Evolutionary conservation across 2,797 vertebrate genomes (phyloP).

Genomic region (Cyprinodon diabolis): DNA sequence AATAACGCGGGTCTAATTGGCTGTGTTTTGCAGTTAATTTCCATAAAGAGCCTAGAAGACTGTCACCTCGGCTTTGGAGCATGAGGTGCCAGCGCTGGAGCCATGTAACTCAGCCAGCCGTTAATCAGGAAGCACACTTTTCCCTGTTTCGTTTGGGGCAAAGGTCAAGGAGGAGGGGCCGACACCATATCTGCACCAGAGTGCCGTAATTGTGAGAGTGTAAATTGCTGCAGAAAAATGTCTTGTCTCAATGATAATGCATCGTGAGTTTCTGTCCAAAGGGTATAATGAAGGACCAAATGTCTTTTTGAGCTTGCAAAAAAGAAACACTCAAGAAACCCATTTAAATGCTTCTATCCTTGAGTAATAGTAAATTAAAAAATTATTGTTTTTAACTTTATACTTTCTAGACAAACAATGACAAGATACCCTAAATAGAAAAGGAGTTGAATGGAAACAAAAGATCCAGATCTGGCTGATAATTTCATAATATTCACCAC

Average conservation of each 20-base stretch:
- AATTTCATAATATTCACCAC: not conserved
- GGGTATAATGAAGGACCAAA: slow-evolving; percentile 61
- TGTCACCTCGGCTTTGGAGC: slow-evolving; percentile 78
- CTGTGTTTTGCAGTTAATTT: slow-evolving; percentile 84
- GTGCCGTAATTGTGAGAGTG: slow-evolving; percentile 78
- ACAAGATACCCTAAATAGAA: not conserved
- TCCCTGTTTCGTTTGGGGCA: slow-evolving; percentile 71
- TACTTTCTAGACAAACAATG: not conserved
- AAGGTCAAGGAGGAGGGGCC: slow-evolving; percentile 81
- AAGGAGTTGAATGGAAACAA: not conserved
- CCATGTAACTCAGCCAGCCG: slow-evolving; percentile 63
- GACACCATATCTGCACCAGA: slow-evolving; percentile 78
- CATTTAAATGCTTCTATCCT: slow-evolving; percentile 18
- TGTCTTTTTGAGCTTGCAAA: slow-evolving; percentile 58
- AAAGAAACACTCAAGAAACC: slow-evolving; percentile 54
- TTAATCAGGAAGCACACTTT: slow-evolving; percentile 84
- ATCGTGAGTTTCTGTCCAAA: slow-evolving; percentile 42
- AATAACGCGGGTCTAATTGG: slow-evolving; percentile 86
- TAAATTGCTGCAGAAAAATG: slow-evolving; percentile 80
- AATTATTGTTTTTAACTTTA: not conserved
- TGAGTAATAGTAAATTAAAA: slow-evolving; percentile 10
- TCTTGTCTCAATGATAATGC: slow-evolving; percentile 60
- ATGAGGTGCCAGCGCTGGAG: slow-evolving; percentile 69
- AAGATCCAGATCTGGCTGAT: not conserved
- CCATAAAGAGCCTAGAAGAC: slow-evolving; percentile 81